Conservation (phyloP, 2,888 invertebrate species). For the Acrobeloides nanus region DNA sequence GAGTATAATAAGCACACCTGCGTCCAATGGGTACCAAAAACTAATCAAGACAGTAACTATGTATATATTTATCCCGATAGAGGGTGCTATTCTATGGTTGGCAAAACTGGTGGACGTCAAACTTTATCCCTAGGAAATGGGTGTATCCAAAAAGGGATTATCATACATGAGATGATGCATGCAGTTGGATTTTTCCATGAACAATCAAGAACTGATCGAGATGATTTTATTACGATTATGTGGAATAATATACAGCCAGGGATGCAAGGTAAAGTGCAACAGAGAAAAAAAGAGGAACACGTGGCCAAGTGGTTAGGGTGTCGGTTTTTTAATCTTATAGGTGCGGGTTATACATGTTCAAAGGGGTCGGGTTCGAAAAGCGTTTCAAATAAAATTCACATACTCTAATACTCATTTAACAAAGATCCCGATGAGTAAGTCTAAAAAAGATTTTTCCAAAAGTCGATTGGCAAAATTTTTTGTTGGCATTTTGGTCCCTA, state of each 20-base stretch:
- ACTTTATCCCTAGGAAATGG: slow-evolving; percentile 47
- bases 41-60: slow-evolving; percentile 44
- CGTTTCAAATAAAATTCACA: slow-evolving; percentile 1
- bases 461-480: too few relatives aligned
- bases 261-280: slow-evolving; percentile 37
- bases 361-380: too few relatives aligned
- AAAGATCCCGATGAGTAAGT: too few relatives aligned
- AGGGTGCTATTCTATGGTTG: slow-evolving; percentile 53
- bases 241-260: slow-evolving; percentile 52
- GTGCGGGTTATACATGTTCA: too few relatives aligned
- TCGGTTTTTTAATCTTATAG: too few relatives aligned
- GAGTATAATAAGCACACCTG: slow-evolving; percentile 49
- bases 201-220: slow-evolving; percentile 35
- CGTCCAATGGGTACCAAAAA: slow-evolving; percentile 50
- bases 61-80: slow-evolving; percentile 52
- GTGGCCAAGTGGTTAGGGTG: too few relatives aligned
- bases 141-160: slow-evolving; percentile 52
- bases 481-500: too few relatives aligned
- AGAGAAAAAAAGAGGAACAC: not conserved
- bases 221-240: slow-evolving; percentile 46
- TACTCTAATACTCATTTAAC: not conserved
- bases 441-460: too few relatives aligned
- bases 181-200: slow-evolving; percentile 52
- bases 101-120: slow-evolving; percentile 40
- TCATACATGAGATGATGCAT: slow-evolving; percentile 52